These are phyloP conservation scores for Xestia ashworthii DNA, from an alignment of 2,888 invertebrate species.

Conservation along the genomic window DNA sequence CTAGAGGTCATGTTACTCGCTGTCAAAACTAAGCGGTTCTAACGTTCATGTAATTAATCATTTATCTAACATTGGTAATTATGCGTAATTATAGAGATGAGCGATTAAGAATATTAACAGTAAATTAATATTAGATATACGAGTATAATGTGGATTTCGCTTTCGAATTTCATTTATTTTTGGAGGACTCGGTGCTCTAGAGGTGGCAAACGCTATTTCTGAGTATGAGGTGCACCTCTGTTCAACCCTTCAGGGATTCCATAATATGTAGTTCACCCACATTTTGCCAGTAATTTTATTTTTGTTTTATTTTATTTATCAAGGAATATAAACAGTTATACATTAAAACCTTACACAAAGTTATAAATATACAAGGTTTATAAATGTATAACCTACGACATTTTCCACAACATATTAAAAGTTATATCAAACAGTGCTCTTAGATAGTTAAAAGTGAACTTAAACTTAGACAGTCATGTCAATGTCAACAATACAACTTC, in stretches of 20 bases:
- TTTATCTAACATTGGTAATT: constrained; percentile 46
- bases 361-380: too few species aligned
- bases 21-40: constrained; percentile 31
- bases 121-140: constrained; percentile 26
- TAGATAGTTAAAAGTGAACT: too few species aligned
- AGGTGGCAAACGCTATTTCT: background rate
- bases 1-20: constrained; percentile 29
- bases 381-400: too few species aligned
- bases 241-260: background rate
- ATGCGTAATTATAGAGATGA: constrained; percentile 49
- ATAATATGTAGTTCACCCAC: too few species aligned
- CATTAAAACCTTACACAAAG: too few species aligned
- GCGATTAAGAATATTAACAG: constrained; percentile 41
- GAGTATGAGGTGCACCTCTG: background rate
- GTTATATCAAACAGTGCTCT: too few species aligned
- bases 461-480: too few species aligned
- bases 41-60: constrained; percentile 43
- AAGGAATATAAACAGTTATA: too few species aligned
- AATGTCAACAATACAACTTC: too few species aligned
- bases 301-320: too few species aligned
- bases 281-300: too few species aligned
- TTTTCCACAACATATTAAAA: too few species aligned
- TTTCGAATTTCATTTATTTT: constrained; percentile 17
- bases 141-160: constrained; percentile 6
- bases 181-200: background rate